Base-by-base conservation (phyloP, 1,140 invertebrate species). In the Lasioglossum albipes region DNA sequence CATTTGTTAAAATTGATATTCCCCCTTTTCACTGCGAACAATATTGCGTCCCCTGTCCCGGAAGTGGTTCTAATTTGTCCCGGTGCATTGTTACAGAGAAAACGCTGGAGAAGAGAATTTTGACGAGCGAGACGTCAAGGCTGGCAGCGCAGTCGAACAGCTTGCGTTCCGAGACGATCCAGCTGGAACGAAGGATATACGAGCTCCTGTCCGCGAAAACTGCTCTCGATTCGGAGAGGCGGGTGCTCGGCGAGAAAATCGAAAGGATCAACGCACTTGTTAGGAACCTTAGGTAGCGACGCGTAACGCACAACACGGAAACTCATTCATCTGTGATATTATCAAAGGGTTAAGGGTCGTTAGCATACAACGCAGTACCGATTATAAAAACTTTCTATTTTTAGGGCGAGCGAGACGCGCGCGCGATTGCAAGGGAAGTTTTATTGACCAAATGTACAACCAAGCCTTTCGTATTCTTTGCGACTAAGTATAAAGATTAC, bases 321-420 rank as follows among this genome's bases (percentile, higher is more conserved):
- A 93, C 91, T 92, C 89, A 91, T 92, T 91, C 91, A 91, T 93
- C 92, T 93, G 92, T 93, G 92, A 93, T 93, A 93, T 92, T 93
- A 92, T 90, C 91, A 85, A 90, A 90, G 91, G 91, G 90, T 92
- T 92, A 92, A 92, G 90, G 87, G 91, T 88, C 91, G 89, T 91
- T 90, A 87, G 87, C 86, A 65, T 68, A 70, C 78, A 83, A 57
- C 52, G 20, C 45, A n/a, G 80, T 79, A 82, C 79, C 72, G 61
- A 84, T 78, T 88, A 83, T 73, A 78, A 59, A 81, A 89, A 66
- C 78, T 65, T 49, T 27, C 80, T 82, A 87, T 84, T 86, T 45
- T 87, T 87, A 89, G 74, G 45, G 87, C 88, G 87, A 86, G 76
- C 84, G 79, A 85, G 10, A 12, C 45, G 45, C 45, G 2, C 45